phyloP scores from a whole-genome alignment of 1,140 invertebrate genomes.

The Drosophila lacteicornis region DNA sequence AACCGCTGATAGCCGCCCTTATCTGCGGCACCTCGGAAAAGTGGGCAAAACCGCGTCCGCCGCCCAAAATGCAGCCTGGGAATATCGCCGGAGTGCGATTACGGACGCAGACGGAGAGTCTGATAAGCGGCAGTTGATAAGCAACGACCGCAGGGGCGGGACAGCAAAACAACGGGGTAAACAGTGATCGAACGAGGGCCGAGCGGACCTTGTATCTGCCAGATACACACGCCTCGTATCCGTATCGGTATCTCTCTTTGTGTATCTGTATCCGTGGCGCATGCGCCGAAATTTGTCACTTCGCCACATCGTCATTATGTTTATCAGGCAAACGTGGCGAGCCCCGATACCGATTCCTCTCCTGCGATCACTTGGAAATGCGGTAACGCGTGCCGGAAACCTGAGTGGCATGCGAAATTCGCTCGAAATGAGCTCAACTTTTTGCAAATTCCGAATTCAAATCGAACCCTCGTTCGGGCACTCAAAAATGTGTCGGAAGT shows the following conservation, averaged over 20 bases:
- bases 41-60: conserved; percentile 21
- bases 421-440: conserved; percentile 24
- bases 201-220: conserved; percentile 4
- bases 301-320: conserved; percentile 14
- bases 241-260: background rate
- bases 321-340: conserved; percentile 29
- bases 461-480: conserved; percentile 2
- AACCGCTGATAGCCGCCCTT: conserved; percentile 6
- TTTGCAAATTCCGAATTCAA: conserved; percentile 17
- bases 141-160: conserved; percentile 8
- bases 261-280: conserved; percentile 12
- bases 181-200: conserved; percentile 11
- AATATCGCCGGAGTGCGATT: conserved; percentile 38
- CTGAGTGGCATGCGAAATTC: conserved; percentile 49
- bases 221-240: conserved; percentile 23
- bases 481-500: conserved; percentile 36
- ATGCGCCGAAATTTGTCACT: conserved; percentile 37
- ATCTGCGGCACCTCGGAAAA: conserved; percentile 28
- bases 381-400: conserved; percentile 54
- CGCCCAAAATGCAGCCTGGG: conserved; percentile 48
- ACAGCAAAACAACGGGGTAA: background rate
- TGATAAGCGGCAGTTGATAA: conserved; percentile 23
- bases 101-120: conserved; percentile 5
- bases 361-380: conserved; percentile 40
- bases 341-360: background rate